Percentiles rank a stretch among this genome's conserved stretches.
Conservation (phyloP, 2,113 vertebrate genomes). For the Lepisosteus osseus region DNA sequence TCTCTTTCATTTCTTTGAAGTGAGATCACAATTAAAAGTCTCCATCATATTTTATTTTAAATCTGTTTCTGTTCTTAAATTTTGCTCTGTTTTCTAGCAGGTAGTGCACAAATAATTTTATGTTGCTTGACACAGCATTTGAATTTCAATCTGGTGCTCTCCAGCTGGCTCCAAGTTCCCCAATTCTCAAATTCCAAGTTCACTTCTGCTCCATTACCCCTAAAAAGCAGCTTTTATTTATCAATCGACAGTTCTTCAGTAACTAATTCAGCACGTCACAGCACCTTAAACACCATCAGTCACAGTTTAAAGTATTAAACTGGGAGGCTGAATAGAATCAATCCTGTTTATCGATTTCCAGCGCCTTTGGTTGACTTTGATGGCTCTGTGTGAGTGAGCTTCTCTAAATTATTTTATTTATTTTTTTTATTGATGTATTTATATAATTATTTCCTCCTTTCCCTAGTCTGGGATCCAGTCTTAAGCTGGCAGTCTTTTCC, state of each 20-base stretch:
- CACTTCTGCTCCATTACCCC: conserved; percentile 15
- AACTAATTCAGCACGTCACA: conserved; percentile 6
- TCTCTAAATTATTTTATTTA: background rate
- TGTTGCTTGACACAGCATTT: no score
- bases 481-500: conserved; percentile 18
- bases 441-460: conserved; percentile 4
- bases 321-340: conserved; percentile 2
- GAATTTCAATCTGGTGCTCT: background rate
- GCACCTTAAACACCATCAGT: background rate
- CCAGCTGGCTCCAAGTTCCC: conserved; percentile 4
- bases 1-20: no score
- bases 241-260: conserved; percentile 20
- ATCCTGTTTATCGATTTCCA: conserved; percentile 18
- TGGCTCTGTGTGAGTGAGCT: background rate
- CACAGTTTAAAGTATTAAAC: conserved; percentile 15
- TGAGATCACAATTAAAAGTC: no score
- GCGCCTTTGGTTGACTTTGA: conserved; percentile 9
- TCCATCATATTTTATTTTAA: no score
- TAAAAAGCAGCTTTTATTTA: conserved; percentile 29
- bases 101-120: no score
- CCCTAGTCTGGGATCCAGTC: conserved; percentile 16
- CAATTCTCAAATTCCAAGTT: conserved; percentile 18
- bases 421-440: conserved; percentile 7
- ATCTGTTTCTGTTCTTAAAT: no score
- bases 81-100: no score